Conservation (phyloP, 2,797 vertebrate species). For the Gila robusta region DNA sequence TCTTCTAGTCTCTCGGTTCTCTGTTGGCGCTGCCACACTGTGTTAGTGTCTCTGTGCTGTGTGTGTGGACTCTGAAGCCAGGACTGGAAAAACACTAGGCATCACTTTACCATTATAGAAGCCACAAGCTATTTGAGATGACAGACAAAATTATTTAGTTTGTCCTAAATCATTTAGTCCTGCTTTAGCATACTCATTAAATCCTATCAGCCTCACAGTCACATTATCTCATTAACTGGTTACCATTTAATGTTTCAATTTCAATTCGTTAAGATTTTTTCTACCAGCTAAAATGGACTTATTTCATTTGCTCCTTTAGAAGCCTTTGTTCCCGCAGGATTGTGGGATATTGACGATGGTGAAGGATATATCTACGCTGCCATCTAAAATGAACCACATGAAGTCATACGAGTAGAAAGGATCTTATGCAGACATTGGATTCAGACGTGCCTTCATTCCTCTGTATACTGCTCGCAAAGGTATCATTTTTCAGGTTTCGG, state of each 20-base stretch:
- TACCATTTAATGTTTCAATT: too few relatives aligned
- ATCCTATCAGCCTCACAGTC: neutral
- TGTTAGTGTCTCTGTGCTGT: slow-evolving; percentile 37
- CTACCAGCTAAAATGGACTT: neutral
- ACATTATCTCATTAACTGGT: too few relatives aligned
- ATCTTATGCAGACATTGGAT: neutral
- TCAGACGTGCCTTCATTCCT: neutral
- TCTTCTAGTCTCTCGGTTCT: slow-evolving; percentile 12
- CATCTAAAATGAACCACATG: neutral
- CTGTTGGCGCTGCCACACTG: slow-evolving; percentile 42
- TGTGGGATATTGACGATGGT: neutral
- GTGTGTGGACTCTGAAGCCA: slow-evolving; percentile 31
- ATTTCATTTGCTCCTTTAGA: neutral
- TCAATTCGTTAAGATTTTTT: neutral
- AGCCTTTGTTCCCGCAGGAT: neutral
- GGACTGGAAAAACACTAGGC: slow-evolving; percentile 45
- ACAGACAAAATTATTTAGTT: slow-evolving; percentile 21
- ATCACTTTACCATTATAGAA: slow-evolving; percentile 12
- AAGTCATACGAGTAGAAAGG: neutral
- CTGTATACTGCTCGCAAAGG: neutral
- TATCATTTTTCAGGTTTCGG: neutral
- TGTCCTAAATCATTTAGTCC: neutral
- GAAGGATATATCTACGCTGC: neutral
- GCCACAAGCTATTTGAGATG: slow-evolving; percentile 28
- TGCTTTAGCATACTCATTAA: neutral